phyloP scores from a whole-genome alignment of 1,140 invertebrate species.

The Macrobrachium nipponense region DNA sequence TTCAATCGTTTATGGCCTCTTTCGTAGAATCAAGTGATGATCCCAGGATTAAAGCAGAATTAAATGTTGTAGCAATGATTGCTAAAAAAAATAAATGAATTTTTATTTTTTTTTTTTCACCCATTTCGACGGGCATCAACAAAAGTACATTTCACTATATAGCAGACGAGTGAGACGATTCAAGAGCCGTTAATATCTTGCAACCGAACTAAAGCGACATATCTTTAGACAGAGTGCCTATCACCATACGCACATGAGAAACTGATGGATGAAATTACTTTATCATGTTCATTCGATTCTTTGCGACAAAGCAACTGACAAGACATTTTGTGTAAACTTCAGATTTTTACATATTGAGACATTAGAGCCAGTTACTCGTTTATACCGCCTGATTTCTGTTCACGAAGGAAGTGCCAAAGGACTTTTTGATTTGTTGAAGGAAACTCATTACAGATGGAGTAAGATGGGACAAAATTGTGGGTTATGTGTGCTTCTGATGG shows the following conservation, averaged over 20 bases:
- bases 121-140: background rate
- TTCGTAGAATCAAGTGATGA: constrained; percentile 21
- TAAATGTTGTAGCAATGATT: constrained; percentile 31
- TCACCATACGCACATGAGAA: constrained; percentile 22
- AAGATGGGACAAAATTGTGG: constrained; percentile 15
- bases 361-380: constrained; percentile 16
- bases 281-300: too few species aligned
- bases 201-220: constrained; percentile 31
- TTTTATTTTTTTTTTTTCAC: constrained; percentile 1
- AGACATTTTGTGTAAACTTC: constrained; percentile 23
- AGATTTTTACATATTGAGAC: constrained; percentile 27
- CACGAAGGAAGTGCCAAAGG: constrained; percentile 12
- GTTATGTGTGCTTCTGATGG: constrained; percentile 37
- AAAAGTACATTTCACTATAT: constrained; percentile 9
- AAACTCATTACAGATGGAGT: constrained; percentile 13
- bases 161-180: constrained; percentile 23
- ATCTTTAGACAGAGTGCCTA: constrained; percentile 27
- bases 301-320: constrained; percentile 12
- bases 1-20: background rate
- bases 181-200: constrained; percentile 29
- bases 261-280: background rate
- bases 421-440: constrained; percentile 26
- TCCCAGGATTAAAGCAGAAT: constrained; percentile 18
- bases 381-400: constrained; percentile 6
- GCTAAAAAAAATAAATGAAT: constrained; percentile 39